Conservation (phyloP, 2,888 invertebrate genomes). For the Acanthococcus lagerstroemiae region DNA sequence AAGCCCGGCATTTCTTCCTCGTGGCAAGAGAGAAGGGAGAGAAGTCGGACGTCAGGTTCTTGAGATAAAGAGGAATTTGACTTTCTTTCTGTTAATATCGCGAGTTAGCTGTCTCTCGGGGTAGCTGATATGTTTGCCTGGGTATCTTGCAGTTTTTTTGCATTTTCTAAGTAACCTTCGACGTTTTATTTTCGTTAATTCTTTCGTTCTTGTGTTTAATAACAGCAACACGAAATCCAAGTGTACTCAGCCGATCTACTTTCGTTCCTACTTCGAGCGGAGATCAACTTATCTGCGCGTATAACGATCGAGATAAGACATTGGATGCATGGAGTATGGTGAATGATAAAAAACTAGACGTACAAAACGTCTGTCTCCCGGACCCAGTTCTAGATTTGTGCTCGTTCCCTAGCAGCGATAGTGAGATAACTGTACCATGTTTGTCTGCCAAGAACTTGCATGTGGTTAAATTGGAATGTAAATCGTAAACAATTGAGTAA, state of each 20-base stretch:
- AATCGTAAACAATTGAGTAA: neutral
- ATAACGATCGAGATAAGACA: conserved; percentile 12
- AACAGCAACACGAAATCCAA: conserved; percentile 1
- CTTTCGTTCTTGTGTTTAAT: neutral
- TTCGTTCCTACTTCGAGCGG: conserved; percentile 8
- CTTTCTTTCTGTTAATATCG: too few relatives aligned
- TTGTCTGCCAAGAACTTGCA: conserved; percentile 15
- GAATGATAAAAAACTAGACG: conserved; percentile 1
- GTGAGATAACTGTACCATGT: conserved; percentile 9
- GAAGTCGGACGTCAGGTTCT: too few relatives aligned
- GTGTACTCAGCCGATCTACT: conserved; percentile 6
- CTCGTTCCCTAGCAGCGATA: neutral
- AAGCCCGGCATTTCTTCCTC: too few relatives aligned
- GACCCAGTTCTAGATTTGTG: conserved; percentile 15
- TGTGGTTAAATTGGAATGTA: conserved; percentile 3
- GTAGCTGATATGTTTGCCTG: too few relatives aligned
- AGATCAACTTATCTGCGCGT: conserved; percentile 12
- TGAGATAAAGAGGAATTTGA: too few relatives aligned
- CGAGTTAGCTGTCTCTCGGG: too few relatives aligned
- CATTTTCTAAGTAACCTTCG: neutral
- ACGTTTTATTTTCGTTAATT: neutral
- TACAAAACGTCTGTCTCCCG: neutral
- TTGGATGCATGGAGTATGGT: conserved; percentile 17
- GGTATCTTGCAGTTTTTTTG: neutral
- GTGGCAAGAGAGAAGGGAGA: too few relatives aligned